These are phyloP conservation scores for Pelosia muscerda DNA, from an alignment of 2,888 invertebrate species.

Conservation along the genomic window DNA sequence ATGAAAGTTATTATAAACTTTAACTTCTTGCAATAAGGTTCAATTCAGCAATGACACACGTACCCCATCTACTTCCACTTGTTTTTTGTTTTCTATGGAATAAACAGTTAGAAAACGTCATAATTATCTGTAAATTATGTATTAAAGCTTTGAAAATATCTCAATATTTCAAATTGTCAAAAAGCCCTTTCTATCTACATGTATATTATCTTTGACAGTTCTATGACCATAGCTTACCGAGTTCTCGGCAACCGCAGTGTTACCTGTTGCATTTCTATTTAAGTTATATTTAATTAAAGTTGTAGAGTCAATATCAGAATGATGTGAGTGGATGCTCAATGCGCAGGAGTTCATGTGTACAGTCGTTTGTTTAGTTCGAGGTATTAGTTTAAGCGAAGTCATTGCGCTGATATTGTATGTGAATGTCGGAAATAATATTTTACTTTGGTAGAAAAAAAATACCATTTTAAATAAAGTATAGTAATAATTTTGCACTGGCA, in stretches of 20 bases:
- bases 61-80: too few relatives aligned
- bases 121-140: too few relatives aligned
- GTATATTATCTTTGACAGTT: background rate
- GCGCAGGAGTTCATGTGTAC: conserved; percentile 56
- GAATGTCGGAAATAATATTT: conserved; percentile 23
- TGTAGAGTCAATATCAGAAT: conserved; percentile 47
- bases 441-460: background rate
- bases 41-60: too few relatives aligned
- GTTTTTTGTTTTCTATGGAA: too few relatives aligned
- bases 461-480: background rate
- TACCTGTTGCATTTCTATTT: conserved; percentile 50
- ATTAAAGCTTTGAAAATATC: too few relatives aligned
- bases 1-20: too few relatives aligned
- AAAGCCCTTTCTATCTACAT: too few relatives aligned
- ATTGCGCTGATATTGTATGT: conserved; percentile 44
- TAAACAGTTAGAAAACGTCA: too few relatives aligned
- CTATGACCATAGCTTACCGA: background rate
- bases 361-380: conserved; percentile 45
- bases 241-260: conserved; percentile 26
- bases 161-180: too few relatives aligned
- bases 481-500: background rate
- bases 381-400: conserved; percentile 45
- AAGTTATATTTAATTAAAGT: conserved; percentile 26
- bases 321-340: conserved; percentile 38
- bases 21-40: too few relatives aligned